Percentiles rank a stretch among this genome's conserved stretches.
These are phyloP conservation scores for Desmophyllum pertusum DNA, from an alignment of 92 coral and sea anemone genomes.

Conservation along the genomic window DNA sequence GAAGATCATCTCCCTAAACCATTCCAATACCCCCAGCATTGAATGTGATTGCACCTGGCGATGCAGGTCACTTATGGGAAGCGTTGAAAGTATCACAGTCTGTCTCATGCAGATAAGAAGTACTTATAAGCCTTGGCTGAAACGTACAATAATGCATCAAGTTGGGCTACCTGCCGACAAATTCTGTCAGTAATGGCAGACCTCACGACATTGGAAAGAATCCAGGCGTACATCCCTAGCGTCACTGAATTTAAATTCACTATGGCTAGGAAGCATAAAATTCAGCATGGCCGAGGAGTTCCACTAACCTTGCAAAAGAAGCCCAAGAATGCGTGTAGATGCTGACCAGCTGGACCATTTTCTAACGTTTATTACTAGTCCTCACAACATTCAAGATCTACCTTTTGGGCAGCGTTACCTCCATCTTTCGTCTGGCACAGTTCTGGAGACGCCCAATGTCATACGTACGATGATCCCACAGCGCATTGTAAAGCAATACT, in stretches of 20 bases:
- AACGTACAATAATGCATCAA: no score
- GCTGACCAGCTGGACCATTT: slow-evolving; percentile 32
- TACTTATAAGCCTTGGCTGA: slow-evolving; percentile 8
- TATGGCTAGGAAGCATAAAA: slow-evolving; percentile 3
- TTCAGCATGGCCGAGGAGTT: slow-evolving; percentile 13
- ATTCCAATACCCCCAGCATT: no score
- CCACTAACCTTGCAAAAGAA: neutral
- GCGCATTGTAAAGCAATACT: slow-evolving; percentile 36
- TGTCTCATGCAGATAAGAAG: neutral
- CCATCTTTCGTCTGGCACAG: slow-evolving; percentile 49
- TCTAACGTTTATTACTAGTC: slow-evolving; percentile 23
- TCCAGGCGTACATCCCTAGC: neutral
- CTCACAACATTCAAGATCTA: slow-evolving; percentile 29
- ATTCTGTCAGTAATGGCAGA: slow-evolving; percentile 8
- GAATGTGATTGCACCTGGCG: slow-evolving; percentile 18
- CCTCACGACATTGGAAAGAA: neutral
- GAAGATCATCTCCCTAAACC: no score
- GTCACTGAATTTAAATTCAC: slow-evolving; percentile 4
- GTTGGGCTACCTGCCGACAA: slow-evolving; percentile 1
- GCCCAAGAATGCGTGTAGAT: slow-evolving; percentile 25
- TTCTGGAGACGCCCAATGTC: slow-evolving; percentile 55
- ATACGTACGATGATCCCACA: slow-evolving; percentile 49
- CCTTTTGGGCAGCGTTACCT: slow-evolving; percentile 59
- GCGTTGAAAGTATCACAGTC: neutral
- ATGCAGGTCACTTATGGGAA: no score